These are phyloP conservation scores for Drosophila paucipuncta DNA, from an alignment of 2,888 invertebrate species.

Conservation along the genomic window DNA sequence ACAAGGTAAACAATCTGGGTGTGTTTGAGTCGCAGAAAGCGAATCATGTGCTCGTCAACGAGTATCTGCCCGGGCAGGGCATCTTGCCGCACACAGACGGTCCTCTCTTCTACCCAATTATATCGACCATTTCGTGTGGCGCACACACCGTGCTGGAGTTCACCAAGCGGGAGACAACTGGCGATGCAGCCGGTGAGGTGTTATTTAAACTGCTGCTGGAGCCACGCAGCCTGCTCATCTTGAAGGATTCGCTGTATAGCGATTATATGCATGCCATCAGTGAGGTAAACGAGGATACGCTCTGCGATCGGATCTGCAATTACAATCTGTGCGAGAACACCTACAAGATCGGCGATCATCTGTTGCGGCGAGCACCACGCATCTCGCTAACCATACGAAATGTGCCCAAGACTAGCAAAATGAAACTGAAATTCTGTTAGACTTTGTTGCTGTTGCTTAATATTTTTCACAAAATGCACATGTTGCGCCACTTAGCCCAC, in stretches of 20 bases:
- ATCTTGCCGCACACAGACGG: constrained; percentile 99
- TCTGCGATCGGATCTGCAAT: constrained; percentile 88
- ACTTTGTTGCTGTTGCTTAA: constrained; percentile 39
- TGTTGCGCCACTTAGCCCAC: constrained; percentile 53
- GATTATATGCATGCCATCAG: constrained; percentile 95
- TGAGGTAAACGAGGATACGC: constrained; percentile 89
- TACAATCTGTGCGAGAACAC: constrained; percentile 87
- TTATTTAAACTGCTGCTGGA: constrained; percentile 93
- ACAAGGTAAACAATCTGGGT: constrained; percentile 89
- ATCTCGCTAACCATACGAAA: constrained; percentile 96
- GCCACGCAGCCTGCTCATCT: constrained; percentile 93
- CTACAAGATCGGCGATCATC: constrained; percentile 87
- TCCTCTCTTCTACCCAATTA: constrained; percentile 95
- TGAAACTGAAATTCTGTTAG: constrained; percentile 88
- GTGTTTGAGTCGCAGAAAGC: constrained; percentile 89
- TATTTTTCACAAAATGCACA: constrained; percentile 40
- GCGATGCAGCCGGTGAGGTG: constrained; percentile 68
- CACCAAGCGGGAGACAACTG: constrained; percentile 67
- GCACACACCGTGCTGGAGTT: constrained; percentile 96
- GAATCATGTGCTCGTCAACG: constrained; percentile 98
- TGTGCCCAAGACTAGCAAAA: constrained; percentile 94
- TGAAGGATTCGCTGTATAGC: constrained; percentile 93
- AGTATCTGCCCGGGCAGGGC: constrained; percentile 96
- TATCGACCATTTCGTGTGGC: constrained; percentile 96
- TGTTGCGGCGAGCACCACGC: constrained; percentile 91